Evolutionary conservation across 2,113 vertebrate species (phyloP).

Genomic region (Triplophysa rosa): DNA sequence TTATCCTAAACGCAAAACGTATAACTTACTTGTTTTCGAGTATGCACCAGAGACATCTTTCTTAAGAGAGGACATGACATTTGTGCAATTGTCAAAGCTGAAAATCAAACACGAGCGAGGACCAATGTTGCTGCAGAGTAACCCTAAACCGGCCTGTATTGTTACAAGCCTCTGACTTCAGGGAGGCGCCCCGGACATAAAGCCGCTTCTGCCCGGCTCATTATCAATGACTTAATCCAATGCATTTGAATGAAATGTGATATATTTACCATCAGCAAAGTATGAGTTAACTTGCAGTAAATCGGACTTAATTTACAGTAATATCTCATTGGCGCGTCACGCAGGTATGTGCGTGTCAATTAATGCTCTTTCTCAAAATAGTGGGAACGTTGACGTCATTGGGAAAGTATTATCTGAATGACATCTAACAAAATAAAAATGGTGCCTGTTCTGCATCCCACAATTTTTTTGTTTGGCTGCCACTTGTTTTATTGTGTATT

Average conservation of each 20-base stretch:
- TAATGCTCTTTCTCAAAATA: background rate
- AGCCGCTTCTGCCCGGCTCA: slow-evolving; percentile 20
- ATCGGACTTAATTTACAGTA: background rate
- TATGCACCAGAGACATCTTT: background rate
- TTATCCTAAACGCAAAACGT: background rate
- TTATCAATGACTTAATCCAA: slow-evolving; percentile 13
- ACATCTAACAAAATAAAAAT: background rate
- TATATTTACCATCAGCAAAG: background rate
- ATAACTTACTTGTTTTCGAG: background rate
- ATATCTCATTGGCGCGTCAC: background rate
- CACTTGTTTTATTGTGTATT: background rate
- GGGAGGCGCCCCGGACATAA: slow-evolving; percentile 36
- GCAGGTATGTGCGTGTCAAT: background rate
- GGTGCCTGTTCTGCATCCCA: background rate
- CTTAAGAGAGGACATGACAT: background rate
- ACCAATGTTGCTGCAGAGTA: background rate
- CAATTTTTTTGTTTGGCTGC: background rate
- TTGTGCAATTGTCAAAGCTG: background rate
- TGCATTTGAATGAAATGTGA: slow-evolving; percentile 1
- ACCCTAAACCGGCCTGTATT: slow-evolving; percentile 34
- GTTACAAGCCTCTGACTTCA: slow-evolving; percentile 24
- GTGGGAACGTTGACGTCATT: background rate
- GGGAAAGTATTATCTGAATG: background rate
- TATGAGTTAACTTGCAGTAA: background rate
- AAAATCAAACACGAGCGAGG: background rate